A percentile compares a stretch with the other conserved stretches of the same genome.
These are phyloP conservation scores for Oncorhynchus masou DNA, from an alignment of 2,113 vertebrate species.

Conservation along the genomic window DNA sequence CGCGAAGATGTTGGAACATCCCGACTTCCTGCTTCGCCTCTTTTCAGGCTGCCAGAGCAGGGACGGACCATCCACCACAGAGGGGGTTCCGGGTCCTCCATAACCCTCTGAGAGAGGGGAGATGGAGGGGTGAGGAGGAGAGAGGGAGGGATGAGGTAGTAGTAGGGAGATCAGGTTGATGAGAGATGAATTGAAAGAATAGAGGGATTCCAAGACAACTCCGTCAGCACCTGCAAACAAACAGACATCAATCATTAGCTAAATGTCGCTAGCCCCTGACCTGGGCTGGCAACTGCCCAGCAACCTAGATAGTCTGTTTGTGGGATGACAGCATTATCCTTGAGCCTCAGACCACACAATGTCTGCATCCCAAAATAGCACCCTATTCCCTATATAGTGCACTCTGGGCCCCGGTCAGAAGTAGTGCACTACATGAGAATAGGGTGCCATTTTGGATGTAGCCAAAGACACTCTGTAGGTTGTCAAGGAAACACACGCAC, in stretches of 20 bases:
- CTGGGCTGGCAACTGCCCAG: neutral
- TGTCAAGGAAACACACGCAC: neutral
- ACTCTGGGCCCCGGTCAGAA: no score
- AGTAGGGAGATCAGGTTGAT: neutral
- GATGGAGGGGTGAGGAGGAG: neutral
- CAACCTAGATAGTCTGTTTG: neutral
- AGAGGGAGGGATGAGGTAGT: neutral
- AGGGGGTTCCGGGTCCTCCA: conserved; percentile 59
- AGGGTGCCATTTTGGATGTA: no score
- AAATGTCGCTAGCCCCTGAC: neutral
- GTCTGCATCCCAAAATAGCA: neutral
- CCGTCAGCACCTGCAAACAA: neutral
- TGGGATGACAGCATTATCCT: neutral
- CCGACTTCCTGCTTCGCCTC: conserved; percentile 76
- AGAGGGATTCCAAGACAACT: neutral
- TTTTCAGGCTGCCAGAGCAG: conserved; percentile 36
- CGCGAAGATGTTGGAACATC: conserved; percentile 85
- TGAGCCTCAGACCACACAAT: neutral
- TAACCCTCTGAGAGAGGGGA: conserved; percentile 4
- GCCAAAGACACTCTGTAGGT: neutral
- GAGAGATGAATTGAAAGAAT: neutral
- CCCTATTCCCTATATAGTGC: no score
- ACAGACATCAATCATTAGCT: neutral
- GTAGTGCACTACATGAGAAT: no score
- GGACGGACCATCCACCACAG: conserved; percentile 45